Evolutionary conservation across 2,113 vertebrate species (phyloP).

Genomic region (Oreocharis arfaki): DNA sequence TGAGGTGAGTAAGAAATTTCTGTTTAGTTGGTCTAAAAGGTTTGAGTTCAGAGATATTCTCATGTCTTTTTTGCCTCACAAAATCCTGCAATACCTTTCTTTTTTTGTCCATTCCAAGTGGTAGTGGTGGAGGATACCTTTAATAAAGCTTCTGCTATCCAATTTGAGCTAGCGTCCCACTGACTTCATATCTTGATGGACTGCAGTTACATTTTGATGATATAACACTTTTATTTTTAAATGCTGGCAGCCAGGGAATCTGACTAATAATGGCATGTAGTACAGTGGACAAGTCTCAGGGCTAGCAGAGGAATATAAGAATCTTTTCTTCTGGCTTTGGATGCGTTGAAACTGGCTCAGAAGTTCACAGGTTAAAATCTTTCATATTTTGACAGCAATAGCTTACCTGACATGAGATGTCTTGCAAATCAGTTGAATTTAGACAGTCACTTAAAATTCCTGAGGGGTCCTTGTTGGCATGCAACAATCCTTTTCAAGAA

Average conservation of each 20-base stretch:
- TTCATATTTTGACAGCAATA: neutral
- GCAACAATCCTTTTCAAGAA: neutral
- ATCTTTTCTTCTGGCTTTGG: neutral
- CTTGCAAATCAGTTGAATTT: neutral
- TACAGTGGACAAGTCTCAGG: neutral
- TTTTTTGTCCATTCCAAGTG: neutral
- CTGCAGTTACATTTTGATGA: neutral
- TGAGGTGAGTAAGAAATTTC: neutral
- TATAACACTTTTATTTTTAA: neutral
- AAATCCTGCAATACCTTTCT: neutral
- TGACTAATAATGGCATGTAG: neutral
- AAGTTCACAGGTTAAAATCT: neutral
- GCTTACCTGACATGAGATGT: neutral
- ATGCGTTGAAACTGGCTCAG: neutral
- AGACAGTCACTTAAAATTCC: neutral
- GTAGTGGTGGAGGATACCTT: neutral
- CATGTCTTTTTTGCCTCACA: neutral
- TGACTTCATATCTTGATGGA: neutral
- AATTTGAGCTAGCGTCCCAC: neutral
- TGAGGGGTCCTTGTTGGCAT: neutral
- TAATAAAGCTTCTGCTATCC: neutral
- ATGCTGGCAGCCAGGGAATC: neutral
- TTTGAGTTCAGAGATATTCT: neutral
- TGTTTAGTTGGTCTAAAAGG: neutral
- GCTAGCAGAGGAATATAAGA: neutral